phyloP scores from a whole-genome alignment of 2,797 vertebrate genomes.

The Lepilemur septentrionalis region DNA sequence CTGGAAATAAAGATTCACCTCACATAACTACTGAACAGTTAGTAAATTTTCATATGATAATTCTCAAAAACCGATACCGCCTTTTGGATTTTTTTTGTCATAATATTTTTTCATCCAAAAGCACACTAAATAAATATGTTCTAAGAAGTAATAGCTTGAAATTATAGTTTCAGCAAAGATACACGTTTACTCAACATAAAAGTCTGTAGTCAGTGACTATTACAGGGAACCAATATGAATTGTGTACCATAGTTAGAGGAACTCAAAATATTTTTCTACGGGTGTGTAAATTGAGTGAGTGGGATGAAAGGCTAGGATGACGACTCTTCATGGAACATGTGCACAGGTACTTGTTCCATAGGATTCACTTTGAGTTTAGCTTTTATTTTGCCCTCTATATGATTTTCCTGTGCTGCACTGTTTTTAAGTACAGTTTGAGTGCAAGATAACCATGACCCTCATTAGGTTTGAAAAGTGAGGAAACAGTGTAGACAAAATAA shows the following conservation, averaged over 20 bases:
- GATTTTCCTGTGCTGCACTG: not conserved
- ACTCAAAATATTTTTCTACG: not conserved
- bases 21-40: not conserved
- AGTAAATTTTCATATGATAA: not conserved
- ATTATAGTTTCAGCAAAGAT: conserved; percentile 18
- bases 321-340: not conserved
- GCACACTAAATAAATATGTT: not conserved
- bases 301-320: not conserved
- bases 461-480: not conserved
- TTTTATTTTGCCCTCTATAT: not conserved
- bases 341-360: not conserved
- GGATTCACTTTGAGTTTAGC: not conserved
- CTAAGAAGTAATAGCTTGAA: not conserved
- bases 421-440: not conserved
- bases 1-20: not conserved
- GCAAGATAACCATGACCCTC: not conserved
- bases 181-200: not conserved
- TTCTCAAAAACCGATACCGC: not conserved
- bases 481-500: not conserved
- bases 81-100: not conserved
- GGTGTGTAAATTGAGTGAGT: not conserved
- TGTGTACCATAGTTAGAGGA: not conserved
- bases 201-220: not conserved
- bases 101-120: not conserved
- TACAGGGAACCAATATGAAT: not conserved